Base-by-base conservation (phyloP, 2,797 vertebrate genomes). In the Sebastes matsubarae region DNA sequence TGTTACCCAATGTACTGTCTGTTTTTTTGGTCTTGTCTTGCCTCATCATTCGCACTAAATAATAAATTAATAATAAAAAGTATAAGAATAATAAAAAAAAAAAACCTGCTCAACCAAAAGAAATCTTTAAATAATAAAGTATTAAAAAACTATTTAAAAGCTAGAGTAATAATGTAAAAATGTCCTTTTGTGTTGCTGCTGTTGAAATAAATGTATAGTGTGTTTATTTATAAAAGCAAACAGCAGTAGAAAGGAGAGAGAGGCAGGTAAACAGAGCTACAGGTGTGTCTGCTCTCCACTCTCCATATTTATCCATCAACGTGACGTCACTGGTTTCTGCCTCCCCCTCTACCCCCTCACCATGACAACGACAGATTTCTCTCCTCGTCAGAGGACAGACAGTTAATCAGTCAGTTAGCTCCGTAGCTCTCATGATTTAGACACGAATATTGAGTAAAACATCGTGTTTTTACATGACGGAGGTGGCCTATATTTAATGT, bases 311-410 rank as follows among this genome's bases (percentile, higher is more conserved):
- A 36, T 57, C 32, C 68, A 52, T 69, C 22, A 0, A 0, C 5
- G 67, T 95, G 90, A 95, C 94, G 93, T 94, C 92, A 92, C 18
- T 4, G 4, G 3, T 10, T 57, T 50, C 27, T 8, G 64, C 66
- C 60, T 36, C 63, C 80, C 61, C 77, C 57, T 65, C 52, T 4
- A 36, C 11, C 36, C 2, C 82, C 66, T 94, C 88, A 91, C 91
- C 87, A 89, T 93, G 91, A 92, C 92, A 92, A 92, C 92, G 8
- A 5, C 76, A 18, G 81, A 72, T 84, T 82, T 85, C 8, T 54
- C 80, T 82, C 91, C 79, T 89, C 90, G 77, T 80, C 81, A 68
- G 60, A 27, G 74, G 66, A 29, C 59, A 1, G 2, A 10, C 7
- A 20, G 16, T 54, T 18, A 20, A 8, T 18, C 3, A 18, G 20